Evolutionary conservation across 1,140 invertebrate species (phyloP).

Genomic region (Drosophila prosaltans): DNA sequence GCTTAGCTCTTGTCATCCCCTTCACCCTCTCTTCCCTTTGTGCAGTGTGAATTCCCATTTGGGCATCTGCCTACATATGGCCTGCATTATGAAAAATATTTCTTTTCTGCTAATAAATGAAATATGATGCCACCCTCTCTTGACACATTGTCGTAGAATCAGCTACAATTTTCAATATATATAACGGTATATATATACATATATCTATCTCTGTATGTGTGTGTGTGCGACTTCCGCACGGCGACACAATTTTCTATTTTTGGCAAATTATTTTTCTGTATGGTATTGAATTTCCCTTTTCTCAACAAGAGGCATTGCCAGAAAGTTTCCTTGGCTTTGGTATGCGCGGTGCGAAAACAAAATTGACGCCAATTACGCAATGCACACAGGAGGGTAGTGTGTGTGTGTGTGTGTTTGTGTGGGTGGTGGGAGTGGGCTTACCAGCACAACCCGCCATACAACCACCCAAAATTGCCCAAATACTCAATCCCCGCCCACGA

Average conservation of each 20-base stretch:
- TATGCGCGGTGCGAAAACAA: conserved; percentile 83
- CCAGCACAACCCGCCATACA: conserved; percentile 51
- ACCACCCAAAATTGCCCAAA: conserved; percentile 6
- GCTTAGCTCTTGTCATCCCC: too few relatives aligned
- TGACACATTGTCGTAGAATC: conserved; percentile 68
- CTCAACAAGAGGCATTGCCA: too few relatives aligned
- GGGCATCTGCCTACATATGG: conserved; percentile 71
- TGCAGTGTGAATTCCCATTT: conserved; percentile 68
- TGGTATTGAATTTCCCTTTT: conserved; percentile 66
- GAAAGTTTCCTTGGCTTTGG: conserved; percentile 42
- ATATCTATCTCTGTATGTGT: background rate
- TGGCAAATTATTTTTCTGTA: conserved; percentile 78
- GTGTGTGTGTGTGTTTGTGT: too few relatives aligned
- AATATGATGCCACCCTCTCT: conserved; percentile 68
- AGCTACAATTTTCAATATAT: conserved; percentile 64
- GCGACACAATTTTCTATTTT: conserved; percentile 80
- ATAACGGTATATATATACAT: background rate
- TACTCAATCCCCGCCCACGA: background rate
- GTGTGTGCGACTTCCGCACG: conserved; percentile 33
- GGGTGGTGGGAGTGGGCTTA: background rate
- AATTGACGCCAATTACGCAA: conserved; percentile 83
- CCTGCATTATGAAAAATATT: conserved; percentile 77
- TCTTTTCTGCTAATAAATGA: conserved; percentile 79
- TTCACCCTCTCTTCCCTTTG: too few relatives aligned
- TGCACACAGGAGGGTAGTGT: conserved; percentile 44